Base-by-base conservation (phyloP, 2,113 vertebrate species). In the Etheostoma spectabile region DNA sequence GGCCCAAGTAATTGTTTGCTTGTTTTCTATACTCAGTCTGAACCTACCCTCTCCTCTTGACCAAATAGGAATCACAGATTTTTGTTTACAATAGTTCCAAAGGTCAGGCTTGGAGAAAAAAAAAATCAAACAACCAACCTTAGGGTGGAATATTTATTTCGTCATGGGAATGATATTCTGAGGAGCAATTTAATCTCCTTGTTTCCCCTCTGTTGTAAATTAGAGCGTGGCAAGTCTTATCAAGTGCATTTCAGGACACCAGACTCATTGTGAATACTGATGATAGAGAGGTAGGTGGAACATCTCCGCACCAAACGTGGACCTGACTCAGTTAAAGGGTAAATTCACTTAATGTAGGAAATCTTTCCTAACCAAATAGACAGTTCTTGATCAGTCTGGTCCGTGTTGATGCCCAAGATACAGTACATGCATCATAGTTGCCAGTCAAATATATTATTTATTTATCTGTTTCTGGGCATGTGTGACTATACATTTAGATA, bases 71-170 rank as follows among this genome's bases (percentile, higher is more conserved):
- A 65, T 61, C 24, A 22, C 51, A 52, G 79, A 16, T 65, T 77
- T 77, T 60, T 82, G 21, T 63, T 72, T 10, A 63, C 59, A 82
- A 33, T 2, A 77, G 86, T 87, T 92, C 83, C 84, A 84, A 83
- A 84, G 87, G 82, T 87, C 84, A 75, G 13, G 16, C 21, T 27
- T 27, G 14, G 24, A 48, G 45, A 64, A 49, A 46, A 38, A 38
- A 75, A 66, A 79, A 83, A 82, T 80, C 60, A 56, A 85, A 69
- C 52, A 74, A 51, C 51, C 11, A 33, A 70, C 68, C 90, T 86
- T 77, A 82, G 56, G 78, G 79, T 63, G 24, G 71, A 77, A 86
- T 89, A 90, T 84, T 89, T 80, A 92, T 88, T 88, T 92, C 38
- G 90, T 80, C 86, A 85, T 86, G 84, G 82, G 75, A 84, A 75